Base-by-base conservation (phyloP, 2,888 invertebrate genomes). In the Platycnemis pennipes region DNA sequence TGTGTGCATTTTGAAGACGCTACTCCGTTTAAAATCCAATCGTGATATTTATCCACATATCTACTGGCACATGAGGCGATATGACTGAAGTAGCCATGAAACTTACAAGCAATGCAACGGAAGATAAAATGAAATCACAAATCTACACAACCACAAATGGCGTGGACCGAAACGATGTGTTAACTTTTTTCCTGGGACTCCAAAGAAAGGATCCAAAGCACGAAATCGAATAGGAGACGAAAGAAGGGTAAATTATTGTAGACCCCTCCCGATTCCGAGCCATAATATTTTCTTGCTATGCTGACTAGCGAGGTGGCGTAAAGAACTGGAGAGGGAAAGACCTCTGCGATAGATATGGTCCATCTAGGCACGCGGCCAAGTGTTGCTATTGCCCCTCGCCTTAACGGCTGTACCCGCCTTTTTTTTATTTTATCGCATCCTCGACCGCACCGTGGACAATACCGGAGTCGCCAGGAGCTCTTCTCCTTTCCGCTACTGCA, bases 291-390 rank as follows among this genome's bases (percentile, higher is more conserved):
- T 91, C 91, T 91, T 63, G 22, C 53, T 37, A 13, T 13, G 42
- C 89, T 89, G 89, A 89, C 56, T 89, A 56, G 89, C 91, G 91
- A 91, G 91, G 91, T 45, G 63, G 45, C 63, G 26, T 91, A 44
- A 44, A 45, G 0, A n/a, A 11, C 45, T 26, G 63, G 45, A 63
- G 26, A 26, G 91, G 26, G 37, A n/a, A 87, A 44, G 87, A 22
- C 87, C n/a, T 19, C 87, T 87, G n/a, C n/a, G 91, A 91, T 69
- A 63, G 91, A 91, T 91, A 91, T 91, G 37, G 91, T 42, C 91
- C 63, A 91, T 69, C 91, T 91, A 91, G 91, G 91, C 63, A 91
- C 63, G 63, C n/a, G 91, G 91, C 91, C 91, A 91, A 91, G 63
- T 69, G 91, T 63, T 91, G 19, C 89, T 89, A 89, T 56, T 56